A percentile compares a stretch with the other conserved stretches of the same genome.
Conservation (phyloP, 2,888 invertebrate species). For the Biston betularia region DNA sequence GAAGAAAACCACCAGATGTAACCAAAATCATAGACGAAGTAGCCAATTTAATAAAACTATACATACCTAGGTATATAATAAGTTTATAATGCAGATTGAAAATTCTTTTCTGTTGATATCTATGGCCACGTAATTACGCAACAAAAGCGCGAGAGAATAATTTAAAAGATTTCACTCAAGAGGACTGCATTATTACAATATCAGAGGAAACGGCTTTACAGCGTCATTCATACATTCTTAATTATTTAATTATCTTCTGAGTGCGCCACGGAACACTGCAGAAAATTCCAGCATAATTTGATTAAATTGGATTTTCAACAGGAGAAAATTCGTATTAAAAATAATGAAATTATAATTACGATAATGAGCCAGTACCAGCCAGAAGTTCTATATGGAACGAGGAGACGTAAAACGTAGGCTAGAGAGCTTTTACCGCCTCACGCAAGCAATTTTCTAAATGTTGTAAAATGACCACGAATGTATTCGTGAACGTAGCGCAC, state of each 20-base stretch:
- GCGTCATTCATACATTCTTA: constrained; percentile 84
- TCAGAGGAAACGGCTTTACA: constrained; percentile 80
- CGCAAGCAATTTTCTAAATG: constrained; percentile 78
- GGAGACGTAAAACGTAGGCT: constrained; percentile 50
- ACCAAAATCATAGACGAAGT: no score
- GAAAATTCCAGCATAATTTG: constrained; percentile 75
- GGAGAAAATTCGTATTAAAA: constrained; percentile 62
- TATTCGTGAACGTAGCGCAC: constrained; percentile 73
- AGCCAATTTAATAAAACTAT: no score
- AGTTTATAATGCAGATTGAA: constrained; percentile 65
- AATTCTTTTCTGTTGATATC: constrained; percentile 57
- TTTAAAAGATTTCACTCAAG: constrained; percentile 82
- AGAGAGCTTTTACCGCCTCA: constrained; percentile 64
- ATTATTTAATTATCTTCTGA: constrained; percentile 84
- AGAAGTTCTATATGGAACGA: constrained; percentile 49
- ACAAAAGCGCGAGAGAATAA: constrained; percentile 77
- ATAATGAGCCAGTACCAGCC: constrained; percentile 47
- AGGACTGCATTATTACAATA: constrained; percentile 84
- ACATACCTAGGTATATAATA: no score
- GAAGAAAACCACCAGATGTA: no score
- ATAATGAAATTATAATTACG: constrained; percentile 60
- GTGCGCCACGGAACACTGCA: constrained; percentile 72
- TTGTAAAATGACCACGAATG: constrained; percentile 82
- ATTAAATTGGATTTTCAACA: constrained; percentile 73
- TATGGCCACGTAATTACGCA: constrained; percentile 73